Evolutionary conservation across 2,888 invertebrate species (phyloP), one percentile per base, ranked within the genome.

Genomic region (Phlogophora meticulosa): DNA sequence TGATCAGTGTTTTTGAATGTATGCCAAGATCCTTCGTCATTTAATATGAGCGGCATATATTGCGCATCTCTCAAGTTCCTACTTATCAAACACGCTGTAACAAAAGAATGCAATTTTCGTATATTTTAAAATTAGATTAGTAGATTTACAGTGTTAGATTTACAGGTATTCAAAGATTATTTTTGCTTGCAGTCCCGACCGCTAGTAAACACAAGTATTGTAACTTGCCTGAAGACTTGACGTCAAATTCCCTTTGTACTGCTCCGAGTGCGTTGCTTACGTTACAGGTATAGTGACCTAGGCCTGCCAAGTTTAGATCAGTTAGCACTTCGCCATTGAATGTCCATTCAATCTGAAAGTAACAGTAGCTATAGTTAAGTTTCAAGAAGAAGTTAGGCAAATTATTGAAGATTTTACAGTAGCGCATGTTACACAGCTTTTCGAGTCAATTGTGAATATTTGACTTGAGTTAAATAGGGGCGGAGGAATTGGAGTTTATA

Each of bases 81-180:
- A 28, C 46, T 59, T 62, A 83, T 66, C 4, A 83, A 59, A 60
- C 83, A 84, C n/a, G n/a, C 83, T 84, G 73, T 38, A 83, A 83
- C 24, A 55, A 46, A 20, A 20, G 1, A 20, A 7, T 5, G 15
- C 13, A 15, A 15, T 17, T 22, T 45, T 20, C 2, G 9, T 17
- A 42, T 45, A 45, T 45, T 13, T 24, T 7, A 13, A 0, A 7
- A 7, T n/a, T 4, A 22, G 2, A 11, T 22, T 28, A 5, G 5
- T 28, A 28, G 28, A 28, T 28, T 28, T 28, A 28, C 28, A 28
- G n/a, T n/a, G n/a, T n/a, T n/a, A n/a, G n/a, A n/a, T 28, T 28
- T 28, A n/a, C n/a, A n/a, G n/a, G 20, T 10, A 45, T 43, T 4
- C 17, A 20, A 43, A 43, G 10, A 43, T 13, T 13, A 13, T 45